Evolutionary conservation across 2,113 vertebrate genomes (phyloP).

Genomic region (zebrafish (Danio rerio)): DNA sequence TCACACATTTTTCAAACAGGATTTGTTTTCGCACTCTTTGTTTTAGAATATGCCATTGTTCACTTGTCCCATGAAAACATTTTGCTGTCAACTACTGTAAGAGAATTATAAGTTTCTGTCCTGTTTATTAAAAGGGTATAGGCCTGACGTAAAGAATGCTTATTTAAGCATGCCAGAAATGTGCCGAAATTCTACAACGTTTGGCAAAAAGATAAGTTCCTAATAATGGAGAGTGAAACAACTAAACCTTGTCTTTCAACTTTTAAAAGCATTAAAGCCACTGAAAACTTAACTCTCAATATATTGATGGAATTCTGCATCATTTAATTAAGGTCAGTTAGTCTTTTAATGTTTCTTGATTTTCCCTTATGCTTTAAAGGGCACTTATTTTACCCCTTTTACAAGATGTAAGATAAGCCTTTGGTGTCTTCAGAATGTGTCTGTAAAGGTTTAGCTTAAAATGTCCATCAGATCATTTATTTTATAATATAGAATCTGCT

Average conservation of each 20-base stretch:
- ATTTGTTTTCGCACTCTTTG: neutral
- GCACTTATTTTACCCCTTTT: too few relatives aligned
- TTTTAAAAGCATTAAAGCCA: neutral
- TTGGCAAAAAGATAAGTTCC: neutral
- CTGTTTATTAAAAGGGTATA: neutral
- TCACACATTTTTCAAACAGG: too few relatives aligned
- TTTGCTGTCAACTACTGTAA: neutral
- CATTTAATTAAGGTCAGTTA: neutral
- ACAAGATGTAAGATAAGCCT: too few relatives aligned
- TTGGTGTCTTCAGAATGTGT: too few relatives aligned
- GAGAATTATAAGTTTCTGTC: neutral
- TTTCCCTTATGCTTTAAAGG: too few relatives aligned
- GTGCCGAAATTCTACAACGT: neutral
- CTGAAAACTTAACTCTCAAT: neutral
- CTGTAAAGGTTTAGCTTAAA: too few relatives aligned
- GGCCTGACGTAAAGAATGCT: neutral
- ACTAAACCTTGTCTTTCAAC: neutral
- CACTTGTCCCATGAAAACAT: neutral
- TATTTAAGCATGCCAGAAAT: neutral
- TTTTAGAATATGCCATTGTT: neutral
- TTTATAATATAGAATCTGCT: too few relatives aligned
- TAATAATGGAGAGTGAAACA: neutral
- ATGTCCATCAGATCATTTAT: too few relatives aligned
- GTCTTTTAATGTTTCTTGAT: too few relatives aligned
- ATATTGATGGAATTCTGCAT: neutral